Conservation (phyloP, 2,888 invertebrate genomes). For the Galerucella pusilla region DNA sequence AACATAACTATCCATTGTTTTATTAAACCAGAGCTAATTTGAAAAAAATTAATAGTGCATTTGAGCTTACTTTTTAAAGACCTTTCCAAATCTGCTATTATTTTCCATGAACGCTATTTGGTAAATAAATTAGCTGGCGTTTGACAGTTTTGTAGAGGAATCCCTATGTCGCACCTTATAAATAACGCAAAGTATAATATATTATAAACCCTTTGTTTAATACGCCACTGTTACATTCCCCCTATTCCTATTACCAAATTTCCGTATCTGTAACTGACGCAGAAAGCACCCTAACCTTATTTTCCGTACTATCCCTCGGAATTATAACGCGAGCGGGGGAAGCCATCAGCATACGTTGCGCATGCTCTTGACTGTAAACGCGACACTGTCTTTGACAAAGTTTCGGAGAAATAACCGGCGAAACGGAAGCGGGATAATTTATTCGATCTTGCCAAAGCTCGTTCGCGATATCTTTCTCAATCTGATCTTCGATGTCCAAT, state of each 20-base stretch:
- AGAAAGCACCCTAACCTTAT: constrained; percentile 74
- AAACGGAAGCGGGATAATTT: constrained; percentile 75
- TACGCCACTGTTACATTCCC: constrained; percentile 35
- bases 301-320: constrained; percentile 71
- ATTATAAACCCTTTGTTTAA: neutral
- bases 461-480: constrained; percentile 72
- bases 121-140: too few species aligned
- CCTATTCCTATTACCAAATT: constrained; percentile 74
- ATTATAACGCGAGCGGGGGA: constrained; percentile 73
- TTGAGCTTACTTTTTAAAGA: too few species aligned
- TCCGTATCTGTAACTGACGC: constrained; percentile 75
- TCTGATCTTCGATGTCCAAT: constrained; percentile 52
- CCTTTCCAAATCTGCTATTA: too few species aligned
- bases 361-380: constrained; percentile 61
- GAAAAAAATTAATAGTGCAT: too few species aligned
- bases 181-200: too few species aligned
- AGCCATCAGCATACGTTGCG: constrained; percentile 65
- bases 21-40: too few species aligned
- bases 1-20: too few species aligned
- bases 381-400: constrained; percentile 62
- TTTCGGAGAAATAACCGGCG: constrained; percentile 70
- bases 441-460: constrained; percentile 76
- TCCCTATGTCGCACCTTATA: too few species aligned
- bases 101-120: too few species aligned
- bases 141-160: too few species aligned